Evolutionary conservation across 2,888 invertebrate species (phyloP).

Genomic region (Ochropacha duplaris): DNA sequence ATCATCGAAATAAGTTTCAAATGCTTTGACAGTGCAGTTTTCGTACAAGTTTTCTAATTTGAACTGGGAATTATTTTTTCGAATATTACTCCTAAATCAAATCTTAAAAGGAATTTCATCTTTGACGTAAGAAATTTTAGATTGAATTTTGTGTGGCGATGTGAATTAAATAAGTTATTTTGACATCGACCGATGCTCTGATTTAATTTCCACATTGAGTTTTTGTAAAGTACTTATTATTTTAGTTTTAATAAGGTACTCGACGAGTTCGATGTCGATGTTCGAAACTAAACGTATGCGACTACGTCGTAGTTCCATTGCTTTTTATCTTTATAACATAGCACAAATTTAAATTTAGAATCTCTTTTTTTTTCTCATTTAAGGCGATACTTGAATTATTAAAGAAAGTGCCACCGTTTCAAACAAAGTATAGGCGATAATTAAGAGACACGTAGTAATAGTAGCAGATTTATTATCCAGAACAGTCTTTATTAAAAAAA

Average conservation of each 20-base stretch:
- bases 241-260: background rate
- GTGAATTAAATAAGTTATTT: background rate
- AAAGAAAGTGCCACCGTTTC: too few species aligned
- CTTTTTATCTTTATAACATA: background rate
- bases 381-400: too few species aligned
- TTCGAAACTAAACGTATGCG: background rate
- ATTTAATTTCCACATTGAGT: background rate
- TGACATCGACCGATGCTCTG: background rate
- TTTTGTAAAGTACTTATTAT: background rate
- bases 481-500: too few species aligned
- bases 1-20: background rate
- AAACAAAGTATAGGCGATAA: too few species aligned
- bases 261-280: background rate
- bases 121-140: background rate
- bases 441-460: too few species aligned
- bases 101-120: background rate
- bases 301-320: background rate
- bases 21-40: background rate
- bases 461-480: too few species aligned
- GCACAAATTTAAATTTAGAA: too few species aligned
- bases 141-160: background rate
- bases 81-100: background rate
- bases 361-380: too few species aligned
- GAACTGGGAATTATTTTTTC: constrained; percentile 3
- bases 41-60: constrained; percentile 1